phyloP scores from a whole-genome alignment of 1,140 invertebrate species.

The Andrena cerasifolii region DNA sequence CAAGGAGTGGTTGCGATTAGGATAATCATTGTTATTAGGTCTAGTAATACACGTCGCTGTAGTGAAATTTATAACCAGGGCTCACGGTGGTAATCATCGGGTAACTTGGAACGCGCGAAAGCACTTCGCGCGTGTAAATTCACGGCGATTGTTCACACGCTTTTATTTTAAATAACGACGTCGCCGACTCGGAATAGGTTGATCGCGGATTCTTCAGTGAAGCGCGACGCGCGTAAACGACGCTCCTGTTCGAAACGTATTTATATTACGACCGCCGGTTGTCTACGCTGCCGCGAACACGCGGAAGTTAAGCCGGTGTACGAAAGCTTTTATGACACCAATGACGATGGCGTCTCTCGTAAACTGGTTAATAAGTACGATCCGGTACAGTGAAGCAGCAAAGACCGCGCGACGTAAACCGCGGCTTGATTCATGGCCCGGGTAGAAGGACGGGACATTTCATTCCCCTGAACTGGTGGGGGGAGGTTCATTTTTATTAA shows the following conservation, averaged over 20 bases:
- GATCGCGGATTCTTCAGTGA: too few species aligned
- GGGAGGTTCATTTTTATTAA: background rate
- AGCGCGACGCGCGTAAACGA: too few species aligned
- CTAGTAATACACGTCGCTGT: too few species aligned
- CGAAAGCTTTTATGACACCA: constrained; percentile 24
- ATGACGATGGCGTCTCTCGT: constrained; percentile 20
- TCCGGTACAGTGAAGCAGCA: background rate
- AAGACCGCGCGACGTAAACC: background rate
- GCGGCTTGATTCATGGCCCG: background rate
- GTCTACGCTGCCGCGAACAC: background rate
- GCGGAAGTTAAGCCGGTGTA: background rate
- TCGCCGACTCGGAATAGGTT: too few species aligned
- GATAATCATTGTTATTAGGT: too few species aligned
- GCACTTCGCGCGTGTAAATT: too few species aligned
- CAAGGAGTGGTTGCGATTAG: too few species aligned
- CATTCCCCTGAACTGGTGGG: background rate
- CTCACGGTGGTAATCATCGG: too few species aligned
- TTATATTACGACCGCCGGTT: constrained; percentile 3
- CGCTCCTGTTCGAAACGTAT: background rate
- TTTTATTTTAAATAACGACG: too few species aligned
- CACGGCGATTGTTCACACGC: too few species aligned
- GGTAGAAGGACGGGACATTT: background rate
- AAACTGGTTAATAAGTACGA: constrained; percentile 32
- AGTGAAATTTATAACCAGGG: too few species aligned
- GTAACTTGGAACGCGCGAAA: too few species aligned